Evolutionary conservation across 35 echinoderm and acorn worm genomes (phyloP), one percentile per base, ranked within the genome.

Genomic region (Heliocidaris tuberculata): DNA sequence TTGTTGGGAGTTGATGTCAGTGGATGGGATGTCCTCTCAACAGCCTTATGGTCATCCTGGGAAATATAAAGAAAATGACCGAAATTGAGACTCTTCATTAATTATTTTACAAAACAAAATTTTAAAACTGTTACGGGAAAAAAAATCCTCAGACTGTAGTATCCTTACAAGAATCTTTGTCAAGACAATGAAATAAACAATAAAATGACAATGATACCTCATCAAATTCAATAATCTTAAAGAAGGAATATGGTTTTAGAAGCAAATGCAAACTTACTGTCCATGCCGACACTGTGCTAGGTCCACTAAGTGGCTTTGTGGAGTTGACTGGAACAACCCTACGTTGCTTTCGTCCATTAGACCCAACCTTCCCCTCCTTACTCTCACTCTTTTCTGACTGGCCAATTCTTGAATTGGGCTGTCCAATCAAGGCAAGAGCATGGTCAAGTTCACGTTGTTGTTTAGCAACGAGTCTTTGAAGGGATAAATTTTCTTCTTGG

Each of bases 1-100:
- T 93, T 93, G 91, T 49, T 93, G 91, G 91, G 91, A 29, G 91
- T 93, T 49, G 91, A 93, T 30, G 91, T 93, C 50, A 30, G 11
- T 93, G 48, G 91, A 93, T 49, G 91, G 47, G 91, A 50, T 31
- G 19, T 30, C 91, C 24, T 89, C 12, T 89, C 87, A 9, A 32
- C 47, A 42, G 87, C 31, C 12, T 89, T 48, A 42, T 48, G 31
- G 87, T 89, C 87, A 89, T 89, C 87, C 87, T 89, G 31, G 47
- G 27, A n/a, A n/a, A 78, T 78, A n/a, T 5, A 78, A 78, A n/a
- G 27, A 78, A 4, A 78, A 71, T 27, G 27, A 7, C 19, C 35
- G 1, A 42, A 42, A 42, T 1, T 42, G 35, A 42, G 35, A 42
- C 35, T 42, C 35, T 42, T 42, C 35, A 42, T 42, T 42, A 42